phyloP scores from a whole-genome alignment of 2,888 invertebrate species.

The Dryococelus australis region DNA sequence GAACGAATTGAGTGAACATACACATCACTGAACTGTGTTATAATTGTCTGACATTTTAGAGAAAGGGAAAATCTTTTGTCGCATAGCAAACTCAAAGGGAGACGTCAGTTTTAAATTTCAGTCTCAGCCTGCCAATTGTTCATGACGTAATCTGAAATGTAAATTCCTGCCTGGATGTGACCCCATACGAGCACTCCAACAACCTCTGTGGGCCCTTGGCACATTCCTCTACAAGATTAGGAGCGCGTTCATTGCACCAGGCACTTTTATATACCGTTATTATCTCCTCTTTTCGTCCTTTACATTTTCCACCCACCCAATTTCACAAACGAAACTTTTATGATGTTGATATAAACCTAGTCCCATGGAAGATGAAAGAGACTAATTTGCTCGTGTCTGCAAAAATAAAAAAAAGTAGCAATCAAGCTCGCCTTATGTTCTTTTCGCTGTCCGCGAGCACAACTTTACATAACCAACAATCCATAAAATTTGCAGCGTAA shows the following conservation, averaged over 20 bases:
- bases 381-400: background rate
- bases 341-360: background rate
- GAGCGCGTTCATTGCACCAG: background rate
- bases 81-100: background rate
- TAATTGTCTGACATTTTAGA: background rate
- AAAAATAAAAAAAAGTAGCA: too few relatives aligned
- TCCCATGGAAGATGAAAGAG: background rate
- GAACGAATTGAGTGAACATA: background rate
- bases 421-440: too few relatives aligned
- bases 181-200: background rate
- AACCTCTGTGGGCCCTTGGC: background rate
- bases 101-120: background rate
- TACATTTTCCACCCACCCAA: background rate
- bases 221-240: background rate
- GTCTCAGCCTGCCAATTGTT: background rate
- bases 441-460: too few relatives aligned
- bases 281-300: background rate
- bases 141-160: constrained; percentile 3
- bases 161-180: background rate
- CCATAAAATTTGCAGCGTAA: too few relatives aligned
- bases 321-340: background rate
- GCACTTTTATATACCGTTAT: background rate
- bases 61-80: background rate
- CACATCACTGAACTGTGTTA: background rate
- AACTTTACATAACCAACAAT: too few relatives aligned